These are phyloP conservation scores for Acrobasis consociella DNA, from an alignment of 2,888 invertebrate species.

Conservation along the genomic window DNA sequence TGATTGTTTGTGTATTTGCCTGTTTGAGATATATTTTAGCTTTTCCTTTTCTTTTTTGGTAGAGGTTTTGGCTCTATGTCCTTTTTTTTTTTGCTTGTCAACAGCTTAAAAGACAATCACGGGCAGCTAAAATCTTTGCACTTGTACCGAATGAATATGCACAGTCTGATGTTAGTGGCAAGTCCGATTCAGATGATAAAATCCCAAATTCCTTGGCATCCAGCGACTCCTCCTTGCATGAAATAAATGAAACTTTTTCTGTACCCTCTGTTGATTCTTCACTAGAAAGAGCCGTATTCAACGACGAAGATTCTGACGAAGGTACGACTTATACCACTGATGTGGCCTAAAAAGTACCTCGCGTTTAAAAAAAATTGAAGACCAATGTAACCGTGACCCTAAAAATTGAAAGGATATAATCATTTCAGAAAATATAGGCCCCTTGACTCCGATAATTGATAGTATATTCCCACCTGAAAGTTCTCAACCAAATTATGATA, in stretches of 20 bases:
- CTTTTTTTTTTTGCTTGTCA: conserved; percentile 2
- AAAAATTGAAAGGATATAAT: not conserved
- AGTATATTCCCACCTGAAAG: not conserved
- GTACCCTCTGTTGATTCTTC: conserved; percentile 6
- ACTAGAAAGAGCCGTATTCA: conserved; percentile 6
- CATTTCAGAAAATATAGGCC: conserved; percentile 6
- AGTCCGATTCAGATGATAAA: conserved; percentile 15
- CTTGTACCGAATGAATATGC: conserved; percentile 15
- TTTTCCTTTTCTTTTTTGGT: no score
- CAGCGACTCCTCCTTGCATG: not conserved
- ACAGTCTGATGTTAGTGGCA: conserved; percentile 15
- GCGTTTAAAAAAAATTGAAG: no score
- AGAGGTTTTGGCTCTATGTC: not conserved
- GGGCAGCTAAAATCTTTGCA: conserved; percentile 8
- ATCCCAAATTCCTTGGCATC: conserved; percentile 3
- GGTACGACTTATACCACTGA: not conserved
- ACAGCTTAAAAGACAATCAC: conserved; percentile 1
- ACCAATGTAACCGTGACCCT: not conserved
- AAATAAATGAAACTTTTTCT: not conserved
- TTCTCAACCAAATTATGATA: conserved; percentile 12
- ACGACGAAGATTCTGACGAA: conserved; percentile 1
- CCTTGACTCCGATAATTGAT: not conserved
- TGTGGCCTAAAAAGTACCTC: no score
- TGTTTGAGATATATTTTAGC: no score
- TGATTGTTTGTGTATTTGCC: no score